Evolutionary conservation across 2,797 vertebrate genomes (phyloP).

Genomic region (Oreortyx pictus): DNA sequence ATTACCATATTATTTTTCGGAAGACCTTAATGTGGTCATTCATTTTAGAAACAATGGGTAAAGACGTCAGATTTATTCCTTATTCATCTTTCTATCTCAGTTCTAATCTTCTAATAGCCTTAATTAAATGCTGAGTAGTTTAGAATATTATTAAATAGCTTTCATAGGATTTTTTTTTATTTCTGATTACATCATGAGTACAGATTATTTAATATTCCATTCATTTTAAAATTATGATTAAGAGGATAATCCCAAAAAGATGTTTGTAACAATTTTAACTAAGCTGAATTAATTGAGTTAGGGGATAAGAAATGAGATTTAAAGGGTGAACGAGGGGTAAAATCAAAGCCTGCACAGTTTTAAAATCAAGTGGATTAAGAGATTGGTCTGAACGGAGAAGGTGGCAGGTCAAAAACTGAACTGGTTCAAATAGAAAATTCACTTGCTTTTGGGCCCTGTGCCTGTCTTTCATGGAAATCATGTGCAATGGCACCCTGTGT

Average conservation of each 20-base stretch:
- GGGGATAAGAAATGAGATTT: slow-evolving; percentile 63
- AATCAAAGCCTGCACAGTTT: slow-evolving; percentile 25
- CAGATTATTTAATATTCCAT: slow-evolving; percentile 59
- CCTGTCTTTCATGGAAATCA: not conserved
- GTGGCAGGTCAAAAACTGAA: not conserved
- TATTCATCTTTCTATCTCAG: slow-evolving; percentile 51
- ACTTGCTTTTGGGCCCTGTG: not conserved
- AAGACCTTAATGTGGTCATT: slow-evolving; percentile 27
- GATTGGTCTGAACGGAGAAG: not conserved
- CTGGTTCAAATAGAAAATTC: not conserved
- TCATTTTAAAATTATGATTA: slow-evolving; percentile 65
- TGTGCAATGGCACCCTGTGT: rapidly evolving
- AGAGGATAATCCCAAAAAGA: slow-evolving; percentile 58
- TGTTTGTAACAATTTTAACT: slow-evolving; percentile 58
- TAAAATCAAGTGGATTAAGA: slow-evolving; percentile 29
- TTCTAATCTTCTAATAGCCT: slow-evolving; percentile 50
- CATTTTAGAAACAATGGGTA: slow-evolving; percentile 48
- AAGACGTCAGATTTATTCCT: slow-evolving; percentile 53
- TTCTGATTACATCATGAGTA: slow-evolving; percentile 55
- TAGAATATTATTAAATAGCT: slow-evolving; percentile 59
- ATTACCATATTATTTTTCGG: slow-evolving; percentile 4
- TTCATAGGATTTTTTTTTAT: slow-evolving; percentile 45
- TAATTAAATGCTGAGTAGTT: slow-evolving; percentile 65
- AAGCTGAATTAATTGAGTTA: slow-evolving; percentile 53
- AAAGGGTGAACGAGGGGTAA: slow-evolving; percentile 29